phyloP scores from a whole-genome alignment of 2,797 vertebrate genomes.

The Acanthornis magna region DNA sequence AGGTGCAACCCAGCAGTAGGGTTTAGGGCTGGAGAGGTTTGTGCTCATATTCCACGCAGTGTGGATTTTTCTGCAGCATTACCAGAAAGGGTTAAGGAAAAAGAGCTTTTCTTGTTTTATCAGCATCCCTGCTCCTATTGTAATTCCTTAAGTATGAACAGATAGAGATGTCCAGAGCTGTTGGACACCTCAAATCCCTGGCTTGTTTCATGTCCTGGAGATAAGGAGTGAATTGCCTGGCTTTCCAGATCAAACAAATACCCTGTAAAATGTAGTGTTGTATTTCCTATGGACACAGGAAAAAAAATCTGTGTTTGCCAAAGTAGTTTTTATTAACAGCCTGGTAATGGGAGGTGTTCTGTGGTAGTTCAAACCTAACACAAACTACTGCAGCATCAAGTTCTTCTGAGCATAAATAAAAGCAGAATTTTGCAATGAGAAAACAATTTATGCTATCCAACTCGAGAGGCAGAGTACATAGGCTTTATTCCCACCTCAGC shows the following conservation, averaged over 20 bases:
- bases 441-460: background rate
- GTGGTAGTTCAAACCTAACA: background rate
- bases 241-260: background rate
- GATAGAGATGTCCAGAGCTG: background rate
- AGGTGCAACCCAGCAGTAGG: background rate
- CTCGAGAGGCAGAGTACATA: background rate
- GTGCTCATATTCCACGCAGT: background rate
- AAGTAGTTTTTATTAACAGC: background rate
- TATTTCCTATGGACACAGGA: background rate
- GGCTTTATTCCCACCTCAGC: background rate
- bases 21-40: background rate
- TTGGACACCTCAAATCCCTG: background rate
- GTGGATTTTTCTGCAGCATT: background rate
- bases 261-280: background rate
- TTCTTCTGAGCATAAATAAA: background rate
- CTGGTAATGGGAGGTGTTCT: background rate
- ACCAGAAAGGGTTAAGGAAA: background rate
- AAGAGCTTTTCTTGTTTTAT: background rate
- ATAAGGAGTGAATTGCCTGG: conserved; percentile 2
- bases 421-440: background rate
- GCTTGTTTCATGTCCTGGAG: conserved; percentile 19
- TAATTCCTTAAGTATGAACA: background rate
- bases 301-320: background rate
- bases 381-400: background rate
- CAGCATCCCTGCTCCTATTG: background rate